Evolutionary conservation across 2,888 invertebrate species (phyloP).

Genomic region (Pycnomerus fuliginosus): DNA sequence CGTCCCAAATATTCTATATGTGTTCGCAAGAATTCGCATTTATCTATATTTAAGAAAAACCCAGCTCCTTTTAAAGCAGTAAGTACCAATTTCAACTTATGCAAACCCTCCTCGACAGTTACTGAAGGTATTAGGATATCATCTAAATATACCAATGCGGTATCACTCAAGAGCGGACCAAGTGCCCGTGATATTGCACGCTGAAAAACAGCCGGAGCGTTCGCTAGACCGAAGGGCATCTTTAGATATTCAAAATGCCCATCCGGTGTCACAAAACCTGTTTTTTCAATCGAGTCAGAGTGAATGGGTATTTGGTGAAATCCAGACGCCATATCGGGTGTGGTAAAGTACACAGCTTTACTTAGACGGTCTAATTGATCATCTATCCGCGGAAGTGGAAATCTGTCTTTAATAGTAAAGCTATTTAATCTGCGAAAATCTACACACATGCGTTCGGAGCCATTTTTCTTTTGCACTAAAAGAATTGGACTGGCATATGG

Average conservation of each 20-base stretch:
- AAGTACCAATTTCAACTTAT: background rate
- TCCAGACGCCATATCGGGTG: background rate
- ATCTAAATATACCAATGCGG: background rate
- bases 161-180: background rate
- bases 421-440: background rate
- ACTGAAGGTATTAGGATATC: background rate
- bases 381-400: slow-evolving; percentile 1
- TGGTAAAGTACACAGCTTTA: slow-evolving; percentile 1
- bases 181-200: background rate
- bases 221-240: no score
- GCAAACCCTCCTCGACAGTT: background rate
- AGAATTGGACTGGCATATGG: background rate
- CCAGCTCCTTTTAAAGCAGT: no score
- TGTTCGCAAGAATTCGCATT: background rate
- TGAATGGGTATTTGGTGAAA: background rate
- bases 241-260: background rate
- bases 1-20: background rate
- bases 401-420: slow-evolving; percentile 1
- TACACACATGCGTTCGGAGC: background rate
- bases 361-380: background rate
- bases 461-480: background rate
- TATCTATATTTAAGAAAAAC: background rate
- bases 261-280: background rate
- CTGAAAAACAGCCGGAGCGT: no score
- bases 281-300: background rate